Evolutionary conservation across 2,113 vertebrate genomes (phyloP), one percentile per base, ranked within the genome.

Genomic region (Choloepus hoffmanni): DNA sequence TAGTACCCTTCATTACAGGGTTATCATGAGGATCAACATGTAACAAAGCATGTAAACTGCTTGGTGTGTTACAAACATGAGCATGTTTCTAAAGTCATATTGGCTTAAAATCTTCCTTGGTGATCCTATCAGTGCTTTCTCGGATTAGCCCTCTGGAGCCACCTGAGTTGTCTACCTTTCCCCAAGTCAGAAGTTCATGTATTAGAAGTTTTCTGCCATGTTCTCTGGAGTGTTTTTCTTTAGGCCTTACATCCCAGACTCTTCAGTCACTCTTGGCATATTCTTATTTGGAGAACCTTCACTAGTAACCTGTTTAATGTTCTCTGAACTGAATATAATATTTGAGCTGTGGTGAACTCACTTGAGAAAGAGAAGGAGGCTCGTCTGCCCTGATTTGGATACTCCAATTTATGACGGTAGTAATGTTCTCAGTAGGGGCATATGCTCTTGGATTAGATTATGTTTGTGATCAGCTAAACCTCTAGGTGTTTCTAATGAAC

Each of bases 341-440:
- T 43, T 9, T 1, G 74, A 48, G 50, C 13, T 26, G 26, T 0
- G 1, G 21, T 0, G 1, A 4, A 13, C 13, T 24, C 5, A 0
- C 2, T 2, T 60, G 12, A 1, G 33, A 55, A 26, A 18, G 24
- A 65, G 3, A 11, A 48, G 50, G 19, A 3, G 30, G 30, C 74
- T 40, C 16, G 43, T 45, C 43, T 19, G 19, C n/a, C 9, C 7
- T 19, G 6, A 24, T 0, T 8, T 30, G 40, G 45, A 5, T 21
- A 77, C 77, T 9, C 1, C 43, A 50, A 0, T 30, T 1, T 2
- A 18, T 1, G 28, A 14, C 6, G 67, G 50, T 1, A 23, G 21
- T 33, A 2, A 2, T 10, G 26, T 55, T 11, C 23, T 18, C 58
- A 0, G 26, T 6, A 9, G 24, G 23, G 21, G 24, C 14, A 1